Evolutionary conservation across 2,888 invertebrate species (phyloP).

Genomic region (Pandemis cinnamomeana): DNA sequence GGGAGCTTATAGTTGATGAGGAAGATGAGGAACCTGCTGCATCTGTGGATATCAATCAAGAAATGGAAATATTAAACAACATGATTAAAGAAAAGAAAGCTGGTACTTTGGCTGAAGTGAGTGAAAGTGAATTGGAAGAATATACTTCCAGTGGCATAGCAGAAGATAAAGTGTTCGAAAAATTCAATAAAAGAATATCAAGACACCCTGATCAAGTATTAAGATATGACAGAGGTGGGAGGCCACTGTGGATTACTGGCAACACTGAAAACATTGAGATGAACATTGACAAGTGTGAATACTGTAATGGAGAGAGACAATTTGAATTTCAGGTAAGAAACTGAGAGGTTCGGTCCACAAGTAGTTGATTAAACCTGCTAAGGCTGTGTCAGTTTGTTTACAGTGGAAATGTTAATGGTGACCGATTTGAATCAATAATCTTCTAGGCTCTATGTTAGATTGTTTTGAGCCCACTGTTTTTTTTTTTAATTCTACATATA

Average conservation of each 20-base stretch:
- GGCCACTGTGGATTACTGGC: conserved; percentile 93
- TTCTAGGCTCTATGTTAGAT: not conserved
- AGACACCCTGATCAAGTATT: conserved; percentile 92
- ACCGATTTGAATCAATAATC: not conserved
- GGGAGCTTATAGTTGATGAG: conserved; percentile 84
- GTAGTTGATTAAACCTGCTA: not conserved
- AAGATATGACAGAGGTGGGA: conserved; percentile 91
- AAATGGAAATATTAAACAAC: conserved; percentile 74
- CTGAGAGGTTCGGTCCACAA: no score
- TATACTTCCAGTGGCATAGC: conserved; percentile 82
- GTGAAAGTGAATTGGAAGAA: conserved; percentile 88
- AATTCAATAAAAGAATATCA: conserved; percentile 89
- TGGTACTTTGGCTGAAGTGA: conserved; percentile 86
- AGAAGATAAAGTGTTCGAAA: conserved; percentile 91
- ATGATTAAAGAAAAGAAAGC: conserved; percentile 84
- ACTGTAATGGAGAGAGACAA: conserved; percentile 89
- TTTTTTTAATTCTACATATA: no score
- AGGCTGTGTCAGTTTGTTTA: not conserved
- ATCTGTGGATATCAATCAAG: conserved; percentile 79
- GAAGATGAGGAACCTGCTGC: conserved; percentile 73
- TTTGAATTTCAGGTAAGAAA: conserved; percentile 94
- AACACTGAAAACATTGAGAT: conserved; percentile 70
- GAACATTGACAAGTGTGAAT: conserved; percentile 88
- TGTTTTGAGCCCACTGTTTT: no score
- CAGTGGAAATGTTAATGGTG: no score